phyloP scores from a whole-genome alignment of 2,113 vertebrate genomes.

The Nanger granti region DNA sequence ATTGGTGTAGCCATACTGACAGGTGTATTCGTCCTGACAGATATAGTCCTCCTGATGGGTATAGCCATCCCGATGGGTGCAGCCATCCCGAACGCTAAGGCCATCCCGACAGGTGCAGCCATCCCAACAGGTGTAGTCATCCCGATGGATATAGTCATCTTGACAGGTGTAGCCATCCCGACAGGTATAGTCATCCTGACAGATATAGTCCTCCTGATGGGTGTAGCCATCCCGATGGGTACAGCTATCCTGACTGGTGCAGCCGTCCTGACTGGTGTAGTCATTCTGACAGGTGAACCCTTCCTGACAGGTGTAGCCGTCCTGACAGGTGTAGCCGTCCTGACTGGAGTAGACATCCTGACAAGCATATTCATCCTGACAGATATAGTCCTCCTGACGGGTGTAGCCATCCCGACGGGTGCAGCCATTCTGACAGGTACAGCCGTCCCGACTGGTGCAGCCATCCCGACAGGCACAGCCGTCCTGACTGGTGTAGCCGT shows the following conservation, averaged over 20 bases:
- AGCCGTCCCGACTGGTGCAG: fast-evolving
- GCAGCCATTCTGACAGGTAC: fast-evolving
- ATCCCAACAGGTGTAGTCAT: fast-evolving
- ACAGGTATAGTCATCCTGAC: neutral
- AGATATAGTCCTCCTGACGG: too few species aligned
- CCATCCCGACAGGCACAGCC: fast-evolving
- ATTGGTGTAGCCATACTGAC: fast-evolving
- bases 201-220: fast-evolving
- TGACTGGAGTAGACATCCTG: fast-evolving
- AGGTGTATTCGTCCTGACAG: fast-evolving
- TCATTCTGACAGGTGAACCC: fast-evolving
- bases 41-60: fast-evolving
- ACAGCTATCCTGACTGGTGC: fast-evolving
- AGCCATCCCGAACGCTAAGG: fast-evolving
- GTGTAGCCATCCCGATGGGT: fast-evolving
- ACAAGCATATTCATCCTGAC: too few species aligned
- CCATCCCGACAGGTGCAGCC: fast-evolving
- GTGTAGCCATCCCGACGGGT: fast-evolving
- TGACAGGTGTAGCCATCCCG: neutral
- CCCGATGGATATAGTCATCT: too few species aligned
- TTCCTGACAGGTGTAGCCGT: fast-evolving
- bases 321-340: fast-evolving
- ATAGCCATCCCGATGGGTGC: fast-evolving
- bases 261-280: too few species aligned
- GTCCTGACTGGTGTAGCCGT: fast-evolving